phyloP scores from a whole-genome alignment of 2,888 invertebrate species.

The Drosophila leonis region DNA sequence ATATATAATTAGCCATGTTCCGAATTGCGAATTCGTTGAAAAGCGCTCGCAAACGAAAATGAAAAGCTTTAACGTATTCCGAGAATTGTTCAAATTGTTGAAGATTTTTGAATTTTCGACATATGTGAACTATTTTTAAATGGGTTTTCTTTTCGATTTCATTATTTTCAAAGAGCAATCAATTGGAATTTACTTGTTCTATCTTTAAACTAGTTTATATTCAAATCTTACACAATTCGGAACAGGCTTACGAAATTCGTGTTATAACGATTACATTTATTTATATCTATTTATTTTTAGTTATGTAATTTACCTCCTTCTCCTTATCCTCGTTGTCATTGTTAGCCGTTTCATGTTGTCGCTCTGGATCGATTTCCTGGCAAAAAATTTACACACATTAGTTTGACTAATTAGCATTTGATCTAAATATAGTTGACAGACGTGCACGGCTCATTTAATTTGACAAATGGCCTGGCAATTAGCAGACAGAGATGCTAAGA shows the following conservation, averaged over 20 bases:
- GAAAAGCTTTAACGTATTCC: conserved; percentile 10
- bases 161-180: conserved; percentile 6
- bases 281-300: background rate
- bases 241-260: conserved; percentile 1
- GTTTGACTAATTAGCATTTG: conserved; percentile 42
- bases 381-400: conserved; percentile 29
- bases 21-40: conserved; percentile 25
- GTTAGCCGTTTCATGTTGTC: conserved; percentile 86
- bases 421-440: conserved; percentile 44
- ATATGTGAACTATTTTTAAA: conserved; percentile 21
- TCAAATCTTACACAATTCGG: background rate
- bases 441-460: conserved; percentile 51
- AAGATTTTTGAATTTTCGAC: conserved; percentile 8
- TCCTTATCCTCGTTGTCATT: conserved; percentile 86
- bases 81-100: conserved; percentile 16
- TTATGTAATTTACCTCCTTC: conserved; percentile 63
- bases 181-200: background rate
- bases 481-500: conserved; percentile 24
- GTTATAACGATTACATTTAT: background rate
- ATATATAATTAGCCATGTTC: conserved; percentile 41
- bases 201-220: background rate
- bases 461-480: conserved; percentile 63
- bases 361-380: conserved; percentile 90
- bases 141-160: background rate
- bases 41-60: conserved; percentile 9